Conservation (phyloP, 2,113 vertebrate species). For the Rattus rattus region DNA sequence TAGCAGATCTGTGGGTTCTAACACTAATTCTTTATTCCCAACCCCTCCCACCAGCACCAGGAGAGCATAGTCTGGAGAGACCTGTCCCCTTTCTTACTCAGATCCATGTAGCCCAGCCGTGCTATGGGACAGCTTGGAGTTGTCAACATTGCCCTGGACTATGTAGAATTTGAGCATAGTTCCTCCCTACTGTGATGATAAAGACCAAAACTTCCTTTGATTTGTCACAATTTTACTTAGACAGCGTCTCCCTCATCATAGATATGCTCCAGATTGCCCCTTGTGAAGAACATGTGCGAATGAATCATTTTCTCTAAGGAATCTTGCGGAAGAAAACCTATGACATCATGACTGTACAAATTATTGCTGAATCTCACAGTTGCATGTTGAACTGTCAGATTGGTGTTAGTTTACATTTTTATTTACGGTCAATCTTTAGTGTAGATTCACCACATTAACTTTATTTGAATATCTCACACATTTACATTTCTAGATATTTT, state of each 20-base stretch:
- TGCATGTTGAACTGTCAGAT: neutral
- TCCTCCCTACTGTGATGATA: neutral
- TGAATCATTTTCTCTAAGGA: neutral
- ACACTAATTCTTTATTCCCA: neutral
- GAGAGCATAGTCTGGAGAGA: neutral
- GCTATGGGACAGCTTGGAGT: neutral
- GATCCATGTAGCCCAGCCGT: neutral
- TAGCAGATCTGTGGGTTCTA: neutral
- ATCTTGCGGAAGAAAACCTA: conserved; percentile 33
- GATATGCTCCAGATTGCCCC: neutral
- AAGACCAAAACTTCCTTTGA: conserved; percentile 20
- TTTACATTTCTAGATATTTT: neutral
- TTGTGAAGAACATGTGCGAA: neutral
- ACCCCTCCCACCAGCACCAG: neutral
- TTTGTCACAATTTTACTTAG: conserved; percentile 14
- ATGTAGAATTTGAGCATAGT: neutral
- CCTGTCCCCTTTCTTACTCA: neutral
- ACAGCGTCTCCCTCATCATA: neutral
- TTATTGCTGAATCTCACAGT: conserved; percentile 30
- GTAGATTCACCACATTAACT: neutral
- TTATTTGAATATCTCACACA: conserved; percentile 8
- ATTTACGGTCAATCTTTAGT: neutral
- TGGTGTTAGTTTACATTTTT: conserved; percentile 19
- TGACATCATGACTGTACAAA: neutral
- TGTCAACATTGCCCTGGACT: neutral